Evolutionary conservation across 2,113 vertebrate genomes (phyloP), one percentile per base, ranked within the genome.

Genomic region (Cromileptes altivelis): DNA sequence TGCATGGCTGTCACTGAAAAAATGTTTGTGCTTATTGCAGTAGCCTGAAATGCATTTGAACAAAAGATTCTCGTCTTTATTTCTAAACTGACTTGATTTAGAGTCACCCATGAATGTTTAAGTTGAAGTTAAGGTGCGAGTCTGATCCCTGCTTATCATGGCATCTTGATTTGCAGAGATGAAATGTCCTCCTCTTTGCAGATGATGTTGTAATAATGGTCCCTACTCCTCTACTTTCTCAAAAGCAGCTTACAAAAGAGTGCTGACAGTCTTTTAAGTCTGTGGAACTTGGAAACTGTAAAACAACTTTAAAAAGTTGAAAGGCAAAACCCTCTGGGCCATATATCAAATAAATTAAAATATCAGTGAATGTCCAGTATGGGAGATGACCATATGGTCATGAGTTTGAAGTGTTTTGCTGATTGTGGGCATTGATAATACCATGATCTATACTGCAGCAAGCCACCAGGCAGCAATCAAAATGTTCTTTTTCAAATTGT

Each of bases 1-100:
- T 55, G 37, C 62, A 56, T 0, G 1, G 17, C 49, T 65, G 42
- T n/a, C 57, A 57, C 23, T 55, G 7, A 55, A 10, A 67, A 37
- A 17, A 25, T 58, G 13, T 58, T 75, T 52, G 53, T 21, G 45
- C 33, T 67, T 55, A 61, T 49, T 80, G 42, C 45, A n/a, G 65
- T 10, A 27, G 23, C 52, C 11, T 49, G 37, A 72, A 14, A 30
- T 18, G 0, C 4, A 42, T 5, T 30, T 70, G 17, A 68, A 8
- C 12, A 5, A 17, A 12, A 6, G 9, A 8, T 25, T 52, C 6
- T 55, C 3, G 14, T 37, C 50, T 75, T 14, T 45, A 60, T 42
- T 57, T 13, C 14, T 37, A 27, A 61, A 50, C 17, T 70, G 49
- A 65, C 21, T 63, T 47, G 21, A 55, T 69, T 78, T 40, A 18